These are phyloP conservation scores for Zoanthus gigantus DNA, from an alignment of 92 coral and sea anemone species.

Conservation along the genomic window DNA sequence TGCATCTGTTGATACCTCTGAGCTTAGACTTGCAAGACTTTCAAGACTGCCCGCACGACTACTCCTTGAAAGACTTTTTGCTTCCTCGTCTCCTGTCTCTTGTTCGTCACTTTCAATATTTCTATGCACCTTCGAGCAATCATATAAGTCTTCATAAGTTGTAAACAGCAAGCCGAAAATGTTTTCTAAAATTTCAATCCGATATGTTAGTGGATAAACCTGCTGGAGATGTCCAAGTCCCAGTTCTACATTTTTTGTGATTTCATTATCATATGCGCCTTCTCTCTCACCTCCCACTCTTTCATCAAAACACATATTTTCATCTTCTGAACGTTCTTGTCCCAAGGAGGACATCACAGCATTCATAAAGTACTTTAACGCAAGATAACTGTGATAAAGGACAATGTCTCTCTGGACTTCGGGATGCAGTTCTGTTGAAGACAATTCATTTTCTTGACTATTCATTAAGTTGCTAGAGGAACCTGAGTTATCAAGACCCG, in stretches of 20 bases:
- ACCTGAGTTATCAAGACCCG: constrained; percentile 2
- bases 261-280: neutral
- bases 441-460: neutral
- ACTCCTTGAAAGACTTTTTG: constrained; percentile 82
- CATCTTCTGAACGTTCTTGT: neutral
- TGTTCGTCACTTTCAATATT: constrained; percentile 86
- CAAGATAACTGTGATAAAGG: constrained; percentile 92
- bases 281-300: neutral
- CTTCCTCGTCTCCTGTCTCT: constrained; percentile 88
- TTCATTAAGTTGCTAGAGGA: neutral
- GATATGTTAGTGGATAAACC: constrained; percentile 86
- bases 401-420: constrained; percentile 90
- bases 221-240: constrained; percentile 77
- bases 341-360: constrained; percentile 56
- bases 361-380: constrained; percentile 87
- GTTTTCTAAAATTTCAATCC: constrained; percentile 91
- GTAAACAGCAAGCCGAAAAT: constrained; percentile 92
- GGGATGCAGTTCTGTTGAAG: constrained; percentile 62
- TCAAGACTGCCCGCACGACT: constrained; percentile 92
- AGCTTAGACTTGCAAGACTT: constrained; percentile 85
- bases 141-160: constrained; percentile 86
- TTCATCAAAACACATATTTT: constrained; percentile 6
- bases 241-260: constrained; percentile 57
- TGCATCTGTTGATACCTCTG: constrained; percentile 61
- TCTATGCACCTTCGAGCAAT: constrained; percentile 67